Conservation (phyloP, 35 echinoderm and acorn worm genomes). For the Eucidaris tribuloides region DNA sequence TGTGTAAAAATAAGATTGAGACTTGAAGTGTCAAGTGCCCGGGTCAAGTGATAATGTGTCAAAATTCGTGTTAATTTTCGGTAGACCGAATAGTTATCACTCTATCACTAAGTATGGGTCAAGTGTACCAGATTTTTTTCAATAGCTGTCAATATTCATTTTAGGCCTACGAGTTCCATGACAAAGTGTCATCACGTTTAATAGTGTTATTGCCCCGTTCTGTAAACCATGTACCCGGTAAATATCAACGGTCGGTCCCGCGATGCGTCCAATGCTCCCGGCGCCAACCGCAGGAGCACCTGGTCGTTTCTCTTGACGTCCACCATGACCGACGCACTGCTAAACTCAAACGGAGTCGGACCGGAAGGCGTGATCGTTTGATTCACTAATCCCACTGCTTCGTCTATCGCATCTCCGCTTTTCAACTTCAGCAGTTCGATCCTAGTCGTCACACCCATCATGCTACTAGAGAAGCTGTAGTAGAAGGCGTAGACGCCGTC, state of each 20-base stretch:
- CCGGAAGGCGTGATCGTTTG: not conserved
- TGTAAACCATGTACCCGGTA: not conserved
- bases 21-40: too few species aligned
- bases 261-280: not conserved
- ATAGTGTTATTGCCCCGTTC: too few species aligned
- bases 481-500: conserved; percentile 39
- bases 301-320: conserved; percentile 17
- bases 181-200: too few species aligned
- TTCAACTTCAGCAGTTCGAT: conserved; percentile 3
- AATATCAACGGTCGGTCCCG: not conserved
- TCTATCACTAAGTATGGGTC: too few species aligned
- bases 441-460: not conserved
- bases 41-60: too few species aligned
- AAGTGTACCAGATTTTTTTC: too few species aligned
- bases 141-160: too few species aligned
- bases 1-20: too few species aligned
- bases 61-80: too few species aligned
- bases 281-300: not conserved
- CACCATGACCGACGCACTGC: conserved; percentile 27
- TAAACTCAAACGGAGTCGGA: not conserved
- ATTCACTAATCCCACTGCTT: not conserved
- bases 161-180: too few species aligned
- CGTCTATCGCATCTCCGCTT: not conserved
- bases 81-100: too few species aligned
- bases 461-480: conserved; percentile 10